A percentile compares a stretch with the other conserved stretches of the same genome.
phyloP scores from a whole-genome alignment of 2,797 vertebrate species.

The Mus caroli region DNA sequence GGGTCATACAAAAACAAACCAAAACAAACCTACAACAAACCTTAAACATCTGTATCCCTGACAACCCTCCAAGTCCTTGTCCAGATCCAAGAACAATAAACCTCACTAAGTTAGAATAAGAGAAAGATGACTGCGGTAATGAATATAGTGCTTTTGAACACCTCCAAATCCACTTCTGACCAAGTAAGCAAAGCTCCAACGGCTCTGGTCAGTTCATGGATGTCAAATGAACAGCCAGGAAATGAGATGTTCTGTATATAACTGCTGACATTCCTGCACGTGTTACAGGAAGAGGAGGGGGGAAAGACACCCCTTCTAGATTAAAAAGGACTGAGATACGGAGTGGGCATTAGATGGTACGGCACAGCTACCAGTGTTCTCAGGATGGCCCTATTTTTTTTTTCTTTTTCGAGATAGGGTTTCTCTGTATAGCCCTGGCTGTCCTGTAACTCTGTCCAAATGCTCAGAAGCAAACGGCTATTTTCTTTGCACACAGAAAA shows the following conservation, averaged over 20 bases:
- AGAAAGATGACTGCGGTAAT: not conserved
- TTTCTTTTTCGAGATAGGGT: too few relatives aligned
- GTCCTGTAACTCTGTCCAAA: not conserved
- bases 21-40: not conserved
- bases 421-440: too few relatives aligned
- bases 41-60: not conserved
- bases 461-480: slow-evolving; percentile 18
- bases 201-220: not conserved
- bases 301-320: not conserved
- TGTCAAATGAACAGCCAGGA: slow-evolving; percentile 3
- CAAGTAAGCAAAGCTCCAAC: not conserved
- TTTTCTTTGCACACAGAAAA: slow-evolving; percentile 44
- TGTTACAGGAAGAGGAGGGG: not conserved
- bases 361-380: not conserved
- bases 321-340: not conserved
- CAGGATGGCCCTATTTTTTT: not conserved
- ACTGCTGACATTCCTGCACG: not conserved
- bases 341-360: not conserved
- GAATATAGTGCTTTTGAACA: not conserved
- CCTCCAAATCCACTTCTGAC: not conserved
- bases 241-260: not conserved
- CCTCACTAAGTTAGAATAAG: not conserved
- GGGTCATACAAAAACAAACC: not conserved
- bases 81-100: not conserved
- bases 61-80: not conserved